Evolutionary conservation across 1,140 invertebrate genomes (phyloP), one percentile per base, ranked within the genome.

Genomic region (Diorhabda carinulata): DNA sequence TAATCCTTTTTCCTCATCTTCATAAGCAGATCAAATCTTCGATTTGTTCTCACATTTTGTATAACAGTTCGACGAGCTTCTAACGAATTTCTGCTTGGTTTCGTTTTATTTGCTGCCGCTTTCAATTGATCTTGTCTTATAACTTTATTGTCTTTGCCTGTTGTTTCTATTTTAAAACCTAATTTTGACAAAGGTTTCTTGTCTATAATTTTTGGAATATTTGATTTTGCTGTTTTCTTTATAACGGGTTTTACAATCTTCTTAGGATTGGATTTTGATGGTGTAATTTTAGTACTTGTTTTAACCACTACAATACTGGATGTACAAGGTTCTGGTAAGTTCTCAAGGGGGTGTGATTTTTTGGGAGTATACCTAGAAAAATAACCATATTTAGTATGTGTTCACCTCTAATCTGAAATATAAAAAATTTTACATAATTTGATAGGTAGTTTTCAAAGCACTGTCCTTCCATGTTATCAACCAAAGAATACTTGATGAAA

Each of bases 11-110:
- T 67, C 9, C 65, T 59, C 72, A 73, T 73, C 25, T 68, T 72
- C 73, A 74, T 74, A 44, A 74, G 56, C 41, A 74, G 60, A 43
- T 74, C 73, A 57, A 74, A 74, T 25, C 73, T 66, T 25, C 71
- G 63, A 52, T 74, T 74, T 5, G 70, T 67, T n/a, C 73, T 62
- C 41, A 74, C 73, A 4, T 70, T 67, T 44, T 72, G 61, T 3
- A 74, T 56, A 41, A 65, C 57, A 40, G 68, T 63, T 25, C 73
- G 56, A 44, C 62, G 63, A 41, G 63, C 47, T 57, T 72, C 73
- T 5, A 65, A 8, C 5, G 61, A 67, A 45, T 66, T 67, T 2
- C 41, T 66, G 3, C 42, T 45, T 5, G 65, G 41, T 44, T 70
- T 72, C 6, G 66, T 66, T 52, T 74, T 73, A 3, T 61, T 73